A percentile compares a stretch with the other conserved stretches of the same genome.
phyloP scores from a whole-genome alignment of 2,797 vertebrate species.

The Chaetodon trifasciatus region DNA sequence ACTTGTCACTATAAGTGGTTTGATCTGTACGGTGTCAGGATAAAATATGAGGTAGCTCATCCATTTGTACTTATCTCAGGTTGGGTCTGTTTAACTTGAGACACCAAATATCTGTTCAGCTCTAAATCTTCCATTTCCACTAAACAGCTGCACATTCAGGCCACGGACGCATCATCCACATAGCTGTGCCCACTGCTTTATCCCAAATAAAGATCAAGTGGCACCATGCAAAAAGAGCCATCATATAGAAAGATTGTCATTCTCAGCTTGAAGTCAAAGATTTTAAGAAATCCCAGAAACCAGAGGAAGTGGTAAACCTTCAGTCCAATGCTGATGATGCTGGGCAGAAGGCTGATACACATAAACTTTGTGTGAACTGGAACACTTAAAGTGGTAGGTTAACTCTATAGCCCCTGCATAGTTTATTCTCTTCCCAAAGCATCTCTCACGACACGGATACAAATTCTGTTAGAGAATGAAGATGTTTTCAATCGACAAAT shows the following conservation, averaged over 20 bases:
- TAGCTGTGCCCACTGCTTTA: conserved; percentile 4
- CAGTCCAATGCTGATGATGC: conserved; percentile 29
- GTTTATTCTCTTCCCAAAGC: conserved; percentile 81
- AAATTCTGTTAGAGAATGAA: conserved; percentile 76
- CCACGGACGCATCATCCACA: conserved; percentile 14
- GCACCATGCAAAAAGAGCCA: conserved; percentile 53
- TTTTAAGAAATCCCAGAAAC: conserved; percentile 36
- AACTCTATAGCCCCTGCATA: conserved; percentile 78
- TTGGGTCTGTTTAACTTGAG: conserved; percentile 26
- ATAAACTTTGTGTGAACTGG: conserved; percentile 28
- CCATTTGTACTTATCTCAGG: conserved; percentile 62
- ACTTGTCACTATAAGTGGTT: conserved; percentile 57
- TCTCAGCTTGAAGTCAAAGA: conserved; percentile 39
- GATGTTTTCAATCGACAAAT: conserved; percentile 65
- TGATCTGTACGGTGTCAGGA: conserved; percentile 50
- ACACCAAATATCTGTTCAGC: conserved; percentile 28
- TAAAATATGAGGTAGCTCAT: conserved; percentile 81
- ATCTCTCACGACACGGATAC: conserved; percentile 70
- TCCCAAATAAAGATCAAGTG: conserved; percentile 26
- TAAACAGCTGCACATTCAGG: conserved; percentile 58
- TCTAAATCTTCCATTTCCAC: conserved; percentile 31
- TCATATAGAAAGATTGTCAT: conserved; percentile 65
- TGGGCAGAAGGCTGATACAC: conserved; percentile 35
- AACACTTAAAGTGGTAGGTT: conserved; percentile 52
- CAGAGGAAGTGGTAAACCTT: conserved; percentile 27